Percentiles rank a stretch among this genome's conserved stretches.
Evolutionary conservation across 2,888 invertebrate species (phyloP).

Genomic region (Apotomis capreana): DNA sequence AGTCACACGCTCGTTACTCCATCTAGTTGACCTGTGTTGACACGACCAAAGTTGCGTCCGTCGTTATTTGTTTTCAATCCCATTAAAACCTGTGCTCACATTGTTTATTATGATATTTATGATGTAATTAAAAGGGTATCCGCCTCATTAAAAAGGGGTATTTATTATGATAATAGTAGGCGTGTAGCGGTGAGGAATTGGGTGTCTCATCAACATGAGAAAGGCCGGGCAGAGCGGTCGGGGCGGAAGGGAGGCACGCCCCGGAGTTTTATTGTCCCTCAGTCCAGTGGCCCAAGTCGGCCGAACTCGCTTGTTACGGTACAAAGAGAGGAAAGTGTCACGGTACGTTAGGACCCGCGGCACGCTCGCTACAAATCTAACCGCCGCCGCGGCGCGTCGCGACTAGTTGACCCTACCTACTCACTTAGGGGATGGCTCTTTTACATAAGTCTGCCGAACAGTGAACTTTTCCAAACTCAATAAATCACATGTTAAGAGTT

Average conservation of each 20-base stretch:
- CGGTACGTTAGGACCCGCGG: constrained; percentile 44
- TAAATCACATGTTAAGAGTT: neutral
- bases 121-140: constrained; percentile 51
- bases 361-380: constrained; percentile 43
- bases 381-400: constrained; percentile 30
- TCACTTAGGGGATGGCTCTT: constrained; percentile 7
- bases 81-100: constrained; percentile 66
- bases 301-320: constrained; percentile 52
- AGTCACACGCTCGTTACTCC: constrained; percentile 51
- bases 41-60: constrained; percentile 61
- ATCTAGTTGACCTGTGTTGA: constrained; percentile 64
- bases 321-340: constrained; percentile 46
- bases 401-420: constrained; percentile 13
- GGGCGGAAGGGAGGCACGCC: constrained; percentile 58
- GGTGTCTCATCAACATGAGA: constrained; percentile 72
- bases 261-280: constrained; percentile 71
- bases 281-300: constrained; percentile 50
- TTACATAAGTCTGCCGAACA: neutral
- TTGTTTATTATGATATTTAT: constrained; percentile 60
- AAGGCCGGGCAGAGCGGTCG: constrained; percentile 54
- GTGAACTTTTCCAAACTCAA: neutral
- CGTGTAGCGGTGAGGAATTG: constrained; percentile 38
- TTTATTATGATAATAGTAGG: constrained; percentile 46
- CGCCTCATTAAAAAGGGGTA: constrained; percentile 51
- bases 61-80: constrained; percentile 63